phyloP scores from a whole-genome alignment of 2,888 invertebrate species.

The Byasa hedistus region DNA sequence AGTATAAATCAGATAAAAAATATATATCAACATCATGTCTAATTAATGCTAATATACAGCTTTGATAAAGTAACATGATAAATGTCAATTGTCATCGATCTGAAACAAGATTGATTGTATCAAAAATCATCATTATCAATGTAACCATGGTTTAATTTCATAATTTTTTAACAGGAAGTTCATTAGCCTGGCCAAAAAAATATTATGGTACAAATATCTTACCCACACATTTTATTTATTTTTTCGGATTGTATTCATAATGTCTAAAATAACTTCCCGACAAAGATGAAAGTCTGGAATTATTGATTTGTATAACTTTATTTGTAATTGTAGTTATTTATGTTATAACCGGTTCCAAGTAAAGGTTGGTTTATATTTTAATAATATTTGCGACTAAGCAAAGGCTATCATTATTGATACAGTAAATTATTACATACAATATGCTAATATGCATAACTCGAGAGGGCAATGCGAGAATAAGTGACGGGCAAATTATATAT shows the following conservation, averaged over 20 bases:
- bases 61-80: no score
- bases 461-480: neutral
- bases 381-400: neutral
- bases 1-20: neutral
- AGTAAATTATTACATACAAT: neutral
- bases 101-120: neutral
- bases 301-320: neutral
- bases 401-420: slow-evolving; percentile 9
- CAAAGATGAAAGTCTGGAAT: neutral
- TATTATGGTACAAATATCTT: no score
- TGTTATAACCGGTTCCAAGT: neutral
- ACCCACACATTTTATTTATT: no score
- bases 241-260: no score
- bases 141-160: no score
- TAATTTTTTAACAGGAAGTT: no score
- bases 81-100: neutral
- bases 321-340: neutral
- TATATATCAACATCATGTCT: neutral
- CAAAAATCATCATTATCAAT: no score
- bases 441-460: neutral
- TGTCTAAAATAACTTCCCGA: no score
- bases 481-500: no score
- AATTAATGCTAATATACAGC: no score
- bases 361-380: neutral
- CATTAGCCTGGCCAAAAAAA: no score